phyloP scores from a whole-genome alignment of 2,113 vertebrate species.

The Cyrtonyx montezumae region DNA sequence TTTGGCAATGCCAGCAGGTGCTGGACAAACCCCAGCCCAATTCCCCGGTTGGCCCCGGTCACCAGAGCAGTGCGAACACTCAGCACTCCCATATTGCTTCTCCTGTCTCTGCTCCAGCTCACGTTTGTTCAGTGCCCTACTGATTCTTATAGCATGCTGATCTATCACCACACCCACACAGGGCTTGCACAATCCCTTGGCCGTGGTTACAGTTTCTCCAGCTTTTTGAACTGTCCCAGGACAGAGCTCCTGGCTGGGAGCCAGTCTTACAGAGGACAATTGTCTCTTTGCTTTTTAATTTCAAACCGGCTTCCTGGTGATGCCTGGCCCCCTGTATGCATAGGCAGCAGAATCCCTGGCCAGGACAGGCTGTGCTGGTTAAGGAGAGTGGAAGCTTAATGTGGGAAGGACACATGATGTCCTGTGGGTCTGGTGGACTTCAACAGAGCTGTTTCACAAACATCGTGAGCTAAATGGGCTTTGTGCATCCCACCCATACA shows the following conservation, averaged over 20 bases:
- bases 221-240: accelerated
- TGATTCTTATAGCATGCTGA: accelerated
- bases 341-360: accelerated
- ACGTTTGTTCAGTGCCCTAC: accelerated
- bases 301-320: not conserved
- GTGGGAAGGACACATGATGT: not conserved
- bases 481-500: not conserved
- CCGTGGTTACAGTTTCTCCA: not conserved
- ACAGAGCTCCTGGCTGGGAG: accelerated
- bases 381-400: not conserved
- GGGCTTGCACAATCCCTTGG: not conserved
- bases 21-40: no score
- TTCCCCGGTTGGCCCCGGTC: no score
- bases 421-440: accelerated
- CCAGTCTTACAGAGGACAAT: not conserved
- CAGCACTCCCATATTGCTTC: no score
- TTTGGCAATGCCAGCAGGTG: no score
- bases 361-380: not conserved
- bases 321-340: accelerated
- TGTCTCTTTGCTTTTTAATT: not conserved
- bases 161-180: not conserved
- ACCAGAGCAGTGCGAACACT: no score
- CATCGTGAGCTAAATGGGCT: accelerated
- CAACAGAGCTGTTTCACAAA: not conserved
- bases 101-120: not conserved